Percentiles rank a stretch among this genome's conserved stretches.
phyloP scores from a whole-genome alignment of 2,113 vertebrate species.

The Pterophyllum scalare region DNA sequence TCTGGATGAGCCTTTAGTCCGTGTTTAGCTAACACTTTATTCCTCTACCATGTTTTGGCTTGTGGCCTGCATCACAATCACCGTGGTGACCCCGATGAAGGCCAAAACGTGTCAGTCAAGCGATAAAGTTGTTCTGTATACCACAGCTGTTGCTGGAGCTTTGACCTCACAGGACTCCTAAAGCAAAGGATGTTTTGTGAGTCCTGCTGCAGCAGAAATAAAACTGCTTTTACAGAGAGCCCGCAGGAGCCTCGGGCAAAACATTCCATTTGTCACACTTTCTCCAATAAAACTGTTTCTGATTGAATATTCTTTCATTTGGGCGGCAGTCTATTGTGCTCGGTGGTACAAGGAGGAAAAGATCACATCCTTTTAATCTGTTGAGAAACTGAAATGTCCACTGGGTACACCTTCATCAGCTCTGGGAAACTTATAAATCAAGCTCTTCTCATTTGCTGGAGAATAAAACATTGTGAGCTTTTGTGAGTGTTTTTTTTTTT shows the following conservation, averaged over 20 bases:
- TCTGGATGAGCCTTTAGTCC: neutral
- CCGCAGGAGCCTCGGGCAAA: neutral
- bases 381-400: slow-evolving; percentile 43
- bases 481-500: neutral
- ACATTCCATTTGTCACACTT: slow-evolving; percentile 45
- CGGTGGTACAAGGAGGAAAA: slow-evolving; percentile 31
- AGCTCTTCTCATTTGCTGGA: slow-evolving; percentile 16
- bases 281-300: slow-evolving; percentile 42
- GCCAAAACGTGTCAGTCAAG: neutral
- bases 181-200: slow-evolving; percentile 18
- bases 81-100: neutral
- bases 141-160: neutral
- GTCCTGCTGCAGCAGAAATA: neutral
- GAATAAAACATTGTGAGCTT: slow-evolving; percentile 36
- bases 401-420: slow-evolving; percentile 38
- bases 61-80: neutral
- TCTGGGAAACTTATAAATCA: slow-evolving; percentile 53
- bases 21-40: neutral
- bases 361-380: slow-evolving; percentile 53
- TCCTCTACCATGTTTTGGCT: neutral
- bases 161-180: neutral
- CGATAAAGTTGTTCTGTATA: neutral
- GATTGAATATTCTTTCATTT: slow-evolving; percentile 59
- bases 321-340: slow-evolving; percentile 20
- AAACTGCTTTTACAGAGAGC: neutral